Conservation (phyloP, 2,797 vertebrate genomes). For the Anguilla obscura region DNA sequence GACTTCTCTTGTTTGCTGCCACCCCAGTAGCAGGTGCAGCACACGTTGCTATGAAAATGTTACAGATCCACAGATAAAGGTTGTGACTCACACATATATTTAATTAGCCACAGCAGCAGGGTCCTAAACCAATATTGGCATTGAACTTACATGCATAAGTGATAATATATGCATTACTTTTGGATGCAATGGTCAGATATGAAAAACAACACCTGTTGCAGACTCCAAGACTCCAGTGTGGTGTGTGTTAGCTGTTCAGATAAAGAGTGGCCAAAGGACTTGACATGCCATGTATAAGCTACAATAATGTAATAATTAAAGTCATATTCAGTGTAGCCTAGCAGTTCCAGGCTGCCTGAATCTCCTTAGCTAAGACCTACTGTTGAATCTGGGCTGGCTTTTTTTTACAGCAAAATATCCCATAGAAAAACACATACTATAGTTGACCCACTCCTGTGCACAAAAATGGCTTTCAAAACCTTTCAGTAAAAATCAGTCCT, state of each 20-base stretch:
- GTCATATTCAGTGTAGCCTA: slow-evolving; percentile 24
- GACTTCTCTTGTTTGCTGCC: not conserved
- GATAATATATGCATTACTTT: not conserved
- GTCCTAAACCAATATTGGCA: not conserved
- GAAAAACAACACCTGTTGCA: not conserved
- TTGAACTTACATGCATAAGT: not conserved
- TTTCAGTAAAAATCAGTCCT: not conserved
- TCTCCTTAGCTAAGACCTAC: slow-evolving; percentile 12
- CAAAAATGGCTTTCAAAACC: not conserved
- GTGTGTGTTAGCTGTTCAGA: slow-evolving; percentile 27
- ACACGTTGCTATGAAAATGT: not conserved
- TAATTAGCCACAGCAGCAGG: not conserved
- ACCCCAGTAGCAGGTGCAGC: slow-evolving; percentile 22
- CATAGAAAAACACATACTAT: not conserved
- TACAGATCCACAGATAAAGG: not conserved
- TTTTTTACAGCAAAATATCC: not conserved
- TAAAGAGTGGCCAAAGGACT: slow-evolving; percentile 1
- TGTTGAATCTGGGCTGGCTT: not conserved
- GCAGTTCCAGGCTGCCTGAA: slow-evolving; percentile 20
- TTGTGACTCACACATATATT: not conserved
- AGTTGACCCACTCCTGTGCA: no score
- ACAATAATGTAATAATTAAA: slow-evolving; percentile 20
- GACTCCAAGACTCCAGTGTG: not conserved
- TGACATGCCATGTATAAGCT: not conserved
- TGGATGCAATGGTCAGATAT: not conserved